Percentiles rank a stretch among this genome's conserved stretches.
phyloP scores from a whole-genome alignment of 2,113 vertebrate species.

The Onychostruthus taczanowskii region DNA sequence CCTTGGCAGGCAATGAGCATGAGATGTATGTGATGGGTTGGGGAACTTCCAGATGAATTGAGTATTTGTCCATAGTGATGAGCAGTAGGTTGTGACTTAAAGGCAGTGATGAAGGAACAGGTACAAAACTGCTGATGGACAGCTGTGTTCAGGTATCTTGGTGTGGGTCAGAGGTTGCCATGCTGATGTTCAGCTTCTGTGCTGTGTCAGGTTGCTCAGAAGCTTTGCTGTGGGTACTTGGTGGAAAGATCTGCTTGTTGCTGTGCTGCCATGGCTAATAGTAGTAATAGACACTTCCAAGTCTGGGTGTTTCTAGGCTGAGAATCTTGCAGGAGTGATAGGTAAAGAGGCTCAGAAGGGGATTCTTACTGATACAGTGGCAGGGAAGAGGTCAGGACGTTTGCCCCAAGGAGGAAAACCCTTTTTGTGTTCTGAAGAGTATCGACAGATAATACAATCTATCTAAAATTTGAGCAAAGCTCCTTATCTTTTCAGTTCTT shows the following conservation, averaged over 20 bases:
- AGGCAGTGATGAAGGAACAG: neutral
- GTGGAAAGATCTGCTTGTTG: neutral
- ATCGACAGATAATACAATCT: fast-evolving
- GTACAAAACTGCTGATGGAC: neutral
- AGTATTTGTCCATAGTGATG: fast-evolving
- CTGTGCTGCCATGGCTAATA: neutral
- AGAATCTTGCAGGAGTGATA: neutral
- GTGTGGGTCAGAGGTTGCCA: neutral
- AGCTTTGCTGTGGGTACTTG: neutral
- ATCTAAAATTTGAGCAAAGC: neutral
- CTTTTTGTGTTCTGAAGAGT: fast-evolving
- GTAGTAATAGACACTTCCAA: neutral
- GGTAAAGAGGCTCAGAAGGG: neutral
- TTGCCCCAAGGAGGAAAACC: neutral
- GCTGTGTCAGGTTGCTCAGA: neutral
- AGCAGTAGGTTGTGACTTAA: neutral
- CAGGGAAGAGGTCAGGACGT: neutral
- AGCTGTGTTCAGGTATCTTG: neutral
- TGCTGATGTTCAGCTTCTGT: neutral
- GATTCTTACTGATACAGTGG: neutral
- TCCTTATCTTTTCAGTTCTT: neutral
- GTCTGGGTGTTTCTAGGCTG: neutral
- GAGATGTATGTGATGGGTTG: neutral
- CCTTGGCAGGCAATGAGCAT: neutral
- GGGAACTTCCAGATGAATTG: neutral